Evolutionary conservation across 2,888 invertebrate species (phyloP), one percentile per base, ranked within the genome.

Genomic region (Cerastis rubricosa): DNA sequence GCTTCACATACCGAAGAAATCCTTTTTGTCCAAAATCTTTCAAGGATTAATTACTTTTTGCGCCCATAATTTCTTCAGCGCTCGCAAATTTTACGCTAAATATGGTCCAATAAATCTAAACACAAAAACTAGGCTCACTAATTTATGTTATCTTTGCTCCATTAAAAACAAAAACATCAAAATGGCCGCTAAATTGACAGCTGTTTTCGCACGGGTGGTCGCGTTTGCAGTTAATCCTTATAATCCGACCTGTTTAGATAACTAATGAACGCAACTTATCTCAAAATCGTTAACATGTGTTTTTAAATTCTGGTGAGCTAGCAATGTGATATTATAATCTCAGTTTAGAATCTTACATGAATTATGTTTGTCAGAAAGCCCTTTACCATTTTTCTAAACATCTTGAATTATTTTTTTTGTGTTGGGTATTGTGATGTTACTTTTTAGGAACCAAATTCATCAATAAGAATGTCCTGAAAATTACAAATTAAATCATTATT

Each of bases 121-220:
- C 7, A 11, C 59, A 80, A 70, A 84, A 84, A 78, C 67, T 74
- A 77, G 63, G 40, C 71, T 59, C 64, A 63, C 12, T 72, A 78
- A 78, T 80, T 63, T 45, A 80, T 67, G 25, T 72, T 74, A 81
- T 66, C 47, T 76, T 78, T 78, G 70, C 71, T 49, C 64, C 83
- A 72, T 71, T 84, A 74, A 71, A 77, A 83, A 85, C 77, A 78
- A 76, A 77, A 78, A 84, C 83, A 85, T 84, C 76, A 87, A 86
- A 86, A 85, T 85, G 74, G 76, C 87, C 83, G 88, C 87, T 75
- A 87, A 86, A 76, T 74, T 92, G 90, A 92, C 95, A 95, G 92
- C 93, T 94, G 94, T 90, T 84, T 89, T 89, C 89, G 86, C 91
- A 90, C 91, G 95, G 94, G 96, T 95, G 95, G 96, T 90, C 95